Conservation (phyloP, 2,888 invertebrate genomes). For the Patella ulyssiponensis region DNA sequence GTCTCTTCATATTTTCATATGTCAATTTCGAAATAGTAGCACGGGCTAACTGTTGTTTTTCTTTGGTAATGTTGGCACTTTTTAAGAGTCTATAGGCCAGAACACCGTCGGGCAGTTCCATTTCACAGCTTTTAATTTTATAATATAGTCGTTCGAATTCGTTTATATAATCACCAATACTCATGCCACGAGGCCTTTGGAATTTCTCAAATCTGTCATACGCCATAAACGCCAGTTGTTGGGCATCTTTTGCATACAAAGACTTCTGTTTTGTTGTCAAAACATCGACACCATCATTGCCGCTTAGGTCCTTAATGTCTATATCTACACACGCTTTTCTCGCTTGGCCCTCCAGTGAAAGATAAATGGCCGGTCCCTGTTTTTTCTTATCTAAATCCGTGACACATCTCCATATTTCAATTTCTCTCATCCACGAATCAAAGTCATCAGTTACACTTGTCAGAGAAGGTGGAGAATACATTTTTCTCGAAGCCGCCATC, state of each 20-base stretch:
- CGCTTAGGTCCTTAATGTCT: too few species aligned
- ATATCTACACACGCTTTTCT: too few species aligned
- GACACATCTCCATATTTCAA: not conserved
- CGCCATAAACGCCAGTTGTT: too few species aligned
- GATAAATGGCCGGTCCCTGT: too few species aligned
- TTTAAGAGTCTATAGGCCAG: conserved; percentile 1
- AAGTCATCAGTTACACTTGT: not conserved
- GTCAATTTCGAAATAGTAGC: not conserved
- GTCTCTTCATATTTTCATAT: not conserved
- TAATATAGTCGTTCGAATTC: not conserved
- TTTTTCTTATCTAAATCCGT: too few species aligned
- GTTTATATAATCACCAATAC: not conserved
- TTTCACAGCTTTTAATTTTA: not conserved
- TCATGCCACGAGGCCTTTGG: not conserved
- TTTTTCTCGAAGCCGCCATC: not conserved
- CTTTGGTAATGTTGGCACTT: not conserved
- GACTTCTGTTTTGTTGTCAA: too few species aligned
- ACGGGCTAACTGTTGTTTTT: not conserved
- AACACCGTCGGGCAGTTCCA: conserved; percentile 6
- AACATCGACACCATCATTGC: too few species aligned
- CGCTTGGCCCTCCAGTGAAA: too few species aligned
- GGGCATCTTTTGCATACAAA: too few species aligned
- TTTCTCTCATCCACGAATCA: not conserved
- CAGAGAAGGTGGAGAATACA: not conserved
- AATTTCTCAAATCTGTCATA: too few species aligned